phyloP scores from a whole-genome alignment of 2,113 vertebrate species.

The Haliaeetus leucogaster region DNA sequence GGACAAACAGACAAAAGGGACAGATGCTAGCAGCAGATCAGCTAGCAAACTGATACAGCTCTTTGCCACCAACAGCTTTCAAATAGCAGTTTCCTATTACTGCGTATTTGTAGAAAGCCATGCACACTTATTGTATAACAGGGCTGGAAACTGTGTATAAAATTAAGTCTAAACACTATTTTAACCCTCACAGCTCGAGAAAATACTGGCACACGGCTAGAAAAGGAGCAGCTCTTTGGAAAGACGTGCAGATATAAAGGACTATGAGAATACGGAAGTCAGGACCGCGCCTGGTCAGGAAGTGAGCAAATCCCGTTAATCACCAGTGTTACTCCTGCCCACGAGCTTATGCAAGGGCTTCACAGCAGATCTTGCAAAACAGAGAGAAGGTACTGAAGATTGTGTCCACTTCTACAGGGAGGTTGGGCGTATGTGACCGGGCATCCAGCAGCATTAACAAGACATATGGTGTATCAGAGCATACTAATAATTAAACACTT shows the following conservation, averaged over 20 bases:
- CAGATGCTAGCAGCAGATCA: neutral
- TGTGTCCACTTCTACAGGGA: neutral
- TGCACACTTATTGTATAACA: neutral
- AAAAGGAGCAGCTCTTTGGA: neutral
- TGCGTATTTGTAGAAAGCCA: neutral
- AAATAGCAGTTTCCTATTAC: neutral
- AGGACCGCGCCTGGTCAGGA: neutral
- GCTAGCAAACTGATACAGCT: neutral
- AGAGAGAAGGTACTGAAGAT: neutral
- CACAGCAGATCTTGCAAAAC: neutral
- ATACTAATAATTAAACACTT: neutral
- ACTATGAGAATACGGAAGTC: rapidly evolving
- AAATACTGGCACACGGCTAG: neutral
- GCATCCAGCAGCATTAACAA: neutral
- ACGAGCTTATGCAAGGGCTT: neutral
- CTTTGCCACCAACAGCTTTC: neutral
- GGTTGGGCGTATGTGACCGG: rapidly evolving
- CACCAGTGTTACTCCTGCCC: neutral
- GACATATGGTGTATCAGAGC: neutral
- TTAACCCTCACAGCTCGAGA: neutral
- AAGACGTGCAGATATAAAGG: rapidly evolving
- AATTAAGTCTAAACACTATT: neutral
- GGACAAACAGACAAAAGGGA: neutral
- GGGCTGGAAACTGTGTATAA: neutral
- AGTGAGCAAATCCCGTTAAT: neutral